Percentiles rank a stretch among this genome's conserved stretches.
These are phyloP conservation scores for Drosophila nr. perissopoda DNA, from an alignment of 2,888 invertebrate species.

Conservation along the genomic window DNA sequence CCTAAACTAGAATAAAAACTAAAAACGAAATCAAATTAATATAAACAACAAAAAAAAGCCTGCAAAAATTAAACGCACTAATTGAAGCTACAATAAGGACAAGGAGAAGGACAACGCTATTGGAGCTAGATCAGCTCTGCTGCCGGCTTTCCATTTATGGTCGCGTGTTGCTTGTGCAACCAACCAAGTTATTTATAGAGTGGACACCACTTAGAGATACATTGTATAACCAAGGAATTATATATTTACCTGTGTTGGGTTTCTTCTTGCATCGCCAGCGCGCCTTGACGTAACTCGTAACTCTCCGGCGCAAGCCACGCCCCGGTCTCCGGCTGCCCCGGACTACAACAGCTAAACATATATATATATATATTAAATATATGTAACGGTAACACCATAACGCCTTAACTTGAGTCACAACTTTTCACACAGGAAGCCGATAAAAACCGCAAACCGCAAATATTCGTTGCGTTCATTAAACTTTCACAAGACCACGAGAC, in stretches of 20 bases:
- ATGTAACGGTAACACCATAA: conserved; percentile 67
- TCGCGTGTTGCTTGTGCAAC: conserved; percentile 62
- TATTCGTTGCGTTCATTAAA: conserved; percentile 74
- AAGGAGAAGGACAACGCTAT: conserved; percentile 24
- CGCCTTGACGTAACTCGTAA: conserved; percentile 76
- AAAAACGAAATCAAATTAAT: conserved; percentile 13
- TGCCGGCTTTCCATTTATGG: conserved; percentile 33
- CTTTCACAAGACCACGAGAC: conserved; percentile 62
- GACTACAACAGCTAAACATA: conserved; percentile 38
- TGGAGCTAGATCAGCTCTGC: conserved; percentile 4
- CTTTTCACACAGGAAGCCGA: conserved; percentile 42
- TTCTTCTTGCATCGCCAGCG: conserved; percentile 64
- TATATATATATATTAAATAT: conserved; percentile 25
- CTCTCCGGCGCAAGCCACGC: conserved; percentile 40
- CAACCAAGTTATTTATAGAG: conserved; percentile 20
- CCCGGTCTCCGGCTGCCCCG: conserved; percentile 28
- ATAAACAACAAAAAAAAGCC: conserved; percentile 3
- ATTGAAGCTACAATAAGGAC: conserved; percentile 47
- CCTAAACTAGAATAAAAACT: conserved; percentile 40
- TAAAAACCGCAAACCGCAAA: conserved; percentile 36
- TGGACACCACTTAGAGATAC: conserved; percentile 38
- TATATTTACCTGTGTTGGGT: conserved; percentile 63
- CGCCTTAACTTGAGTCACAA: conserved; percentile 76
- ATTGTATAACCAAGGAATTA: conserved; percentile 28
- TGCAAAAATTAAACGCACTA: conserved; percentile 51